Evolutionary conservation across 2,888 invertebrate species (phyloP), one percentile per base, ranked within the genome.

Genomic region (Sminthurides aquaticus): DNA sequence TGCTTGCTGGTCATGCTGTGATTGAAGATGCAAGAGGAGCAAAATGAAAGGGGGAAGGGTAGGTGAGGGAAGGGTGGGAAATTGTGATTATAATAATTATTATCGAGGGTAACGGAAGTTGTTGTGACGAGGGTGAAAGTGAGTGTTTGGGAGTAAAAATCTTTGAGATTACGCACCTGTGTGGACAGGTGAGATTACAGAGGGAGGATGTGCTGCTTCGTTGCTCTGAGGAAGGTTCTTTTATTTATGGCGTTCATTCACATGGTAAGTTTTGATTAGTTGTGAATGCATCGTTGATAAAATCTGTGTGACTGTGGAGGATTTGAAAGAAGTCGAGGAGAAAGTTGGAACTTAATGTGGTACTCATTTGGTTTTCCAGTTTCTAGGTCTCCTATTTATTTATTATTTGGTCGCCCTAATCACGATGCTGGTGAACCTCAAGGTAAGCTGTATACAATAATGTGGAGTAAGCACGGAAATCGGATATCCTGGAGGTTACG

Each of bases 241-340:
- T 60, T 64, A 34, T 60, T 64, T 25, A 55, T 52, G 27, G 64
- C 64, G 26, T 64, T 64, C 34, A 29, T 64, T 60, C 64, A 64
- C 29, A 64, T 64, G 64, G 64, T 64, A 55, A 60, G 64, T 29
- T 48, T 28, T 57, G n/a, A 3, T 49, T 3, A 43, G 5, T 22
- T 18, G 43, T 25, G 48, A 34, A n/a, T 43, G 2, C 2, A 18
- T 59, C 48, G 15, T 11, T 27, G 2, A 26, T 29, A 57, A 3
- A 57, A 22, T 26, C 15, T 57, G 22, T 8, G 8, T 54, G 22
- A n/a, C n/a, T n/a, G n/a, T 15, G 8, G 15, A 43, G 48, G 11
- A 43, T 8, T 15, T 15, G 15, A 15, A 43, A 43, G 8, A 15
- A 15, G 15, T 15, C 15, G 11, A 15, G 28, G 25, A 57, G 3